Evolutionary conservation across 2,113 vertebrate species (phyloP).

Genomic region (Corythornis vintsioides): DNA sequence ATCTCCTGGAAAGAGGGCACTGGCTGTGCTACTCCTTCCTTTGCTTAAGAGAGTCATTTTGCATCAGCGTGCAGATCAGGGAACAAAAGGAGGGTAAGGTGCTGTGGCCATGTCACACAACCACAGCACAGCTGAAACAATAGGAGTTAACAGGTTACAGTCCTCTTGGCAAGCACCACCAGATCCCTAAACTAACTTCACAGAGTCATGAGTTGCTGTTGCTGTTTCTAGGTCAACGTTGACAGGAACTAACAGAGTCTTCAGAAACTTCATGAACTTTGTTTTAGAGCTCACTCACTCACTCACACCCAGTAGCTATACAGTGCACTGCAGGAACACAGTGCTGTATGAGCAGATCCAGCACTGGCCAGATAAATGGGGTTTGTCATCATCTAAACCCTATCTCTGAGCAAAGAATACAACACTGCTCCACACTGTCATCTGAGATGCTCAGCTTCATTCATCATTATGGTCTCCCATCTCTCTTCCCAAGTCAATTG

Average conservation of each 20-base stretch:
- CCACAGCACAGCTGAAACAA: not conserved
- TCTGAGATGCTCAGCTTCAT: constrained; percentile 13
- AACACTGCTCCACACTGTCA: constrained; percentile 17
- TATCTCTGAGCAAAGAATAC: constrained; percentile 25
- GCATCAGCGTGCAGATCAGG: not conserved
- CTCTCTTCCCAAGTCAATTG: constrained; percentile 5
- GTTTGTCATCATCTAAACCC: constrained; percentile 37
- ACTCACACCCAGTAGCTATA: not conserved
- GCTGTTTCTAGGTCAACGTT: constrained; percentile 39
- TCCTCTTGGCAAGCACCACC: not conserved
- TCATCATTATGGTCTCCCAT: constrained; percentile 26
- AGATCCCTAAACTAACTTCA: constrained; percentile 22
- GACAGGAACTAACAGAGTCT: constrained; percentile 57
- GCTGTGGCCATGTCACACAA: not conserved
- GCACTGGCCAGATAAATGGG: constrained; percentile 11
- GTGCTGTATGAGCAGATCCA: not conserved
- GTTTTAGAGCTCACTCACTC: constrained; percentile 8
- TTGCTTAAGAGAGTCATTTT: not conserved
- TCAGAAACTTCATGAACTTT: constrained; percentile 54
- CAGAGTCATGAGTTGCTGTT: not conserved
- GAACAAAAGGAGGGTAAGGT: not conserved
- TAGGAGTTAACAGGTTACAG: not conserved
- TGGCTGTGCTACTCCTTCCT: not conserved
- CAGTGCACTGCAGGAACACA: not conserved
- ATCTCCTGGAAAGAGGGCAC: not conserved